Evolutionary conservation across 2,797 vertebrate species (phyloP).

Genomic region (Calcarius lapponicus): DNA sequence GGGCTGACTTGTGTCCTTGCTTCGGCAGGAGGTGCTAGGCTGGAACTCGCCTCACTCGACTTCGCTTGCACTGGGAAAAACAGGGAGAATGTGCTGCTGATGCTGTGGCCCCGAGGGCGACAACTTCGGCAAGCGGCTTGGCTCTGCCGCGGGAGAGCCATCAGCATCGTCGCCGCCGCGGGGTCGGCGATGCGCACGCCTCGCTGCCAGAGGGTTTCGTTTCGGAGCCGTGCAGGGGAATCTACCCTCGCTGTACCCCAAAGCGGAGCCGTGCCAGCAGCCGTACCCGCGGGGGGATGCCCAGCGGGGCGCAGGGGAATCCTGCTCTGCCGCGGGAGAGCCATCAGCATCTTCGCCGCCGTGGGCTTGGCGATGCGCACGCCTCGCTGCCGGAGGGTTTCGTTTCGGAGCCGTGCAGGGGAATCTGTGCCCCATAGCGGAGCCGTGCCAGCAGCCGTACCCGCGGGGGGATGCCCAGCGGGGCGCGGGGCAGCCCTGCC

Average conservation of each 20-base stretch:
- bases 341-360: background rate
- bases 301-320: background rate
- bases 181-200: rapidly evolving
- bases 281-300: background rate
- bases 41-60: background rate
- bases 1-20: background rate
- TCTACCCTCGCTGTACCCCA: background rate
- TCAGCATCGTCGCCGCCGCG: rapidly evolving
- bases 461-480: background rate
- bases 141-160: background rate
- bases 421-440: background rate
- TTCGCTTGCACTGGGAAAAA: background rate
- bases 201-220: background rate
- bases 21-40: background rate
- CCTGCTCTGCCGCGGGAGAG: background rate
- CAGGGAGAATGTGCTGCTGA: too few species aligned
- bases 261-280: background rate
- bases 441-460: background rate
- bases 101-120: background rate
- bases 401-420: background rate
- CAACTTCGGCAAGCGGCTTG: rapidly evolving
- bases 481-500: background rate
- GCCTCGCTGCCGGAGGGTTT: background rate
- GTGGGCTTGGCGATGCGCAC: rapidly evolving
- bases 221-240: background rate